A percentile compares a stretch with the other conserved stretches of the same genome.
Conservation (phyloP, 2,113 vertebrate genomes). For the Bucco capensis region DNA sequence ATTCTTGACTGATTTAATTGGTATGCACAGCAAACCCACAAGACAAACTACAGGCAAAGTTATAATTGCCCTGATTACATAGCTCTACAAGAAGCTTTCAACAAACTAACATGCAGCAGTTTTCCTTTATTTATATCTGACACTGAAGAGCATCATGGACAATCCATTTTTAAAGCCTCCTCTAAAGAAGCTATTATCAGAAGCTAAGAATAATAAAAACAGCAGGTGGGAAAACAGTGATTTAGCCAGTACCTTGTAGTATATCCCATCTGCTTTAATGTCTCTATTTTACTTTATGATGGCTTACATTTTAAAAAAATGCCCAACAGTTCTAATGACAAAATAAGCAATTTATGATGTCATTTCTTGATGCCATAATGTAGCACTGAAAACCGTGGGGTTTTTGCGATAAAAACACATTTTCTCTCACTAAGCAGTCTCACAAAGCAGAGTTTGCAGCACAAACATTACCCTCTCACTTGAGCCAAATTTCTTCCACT, state of each 20-base stretch:
- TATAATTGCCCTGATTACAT: conserved; percentile 51
- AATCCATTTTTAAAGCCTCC: conserved; percentile 36
- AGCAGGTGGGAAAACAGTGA: neutral
- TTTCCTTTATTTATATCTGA: conserved; percentile 45
- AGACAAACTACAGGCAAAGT: conserved; percentile 18
- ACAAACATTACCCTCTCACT: neutral
- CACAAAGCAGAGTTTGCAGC: neutral
- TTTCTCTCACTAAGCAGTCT: neutral
- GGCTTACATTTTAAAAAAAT: neutral
- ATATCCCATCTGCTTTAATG: neutral
- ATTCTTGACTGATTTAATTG: conserved; percentile 32
- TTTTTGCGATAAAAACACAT: neutral
- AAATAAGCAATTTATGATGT: conserved; percentile 16
- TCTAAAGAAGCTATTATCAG: conserved; percentile 5
- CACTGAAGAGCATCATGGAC: conserved; percentile 10
- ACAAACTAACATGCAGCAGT: conserved; percentile 2
- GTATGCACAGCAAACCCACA: conserved; percentile 21
- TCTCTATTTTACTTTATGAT: conserved; percentile 4
- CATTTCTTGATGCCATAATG: neutral
- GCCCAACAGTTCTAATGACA: neutral
- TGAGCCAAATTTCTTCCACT: neutral
- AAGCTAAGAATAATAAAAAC: conserved; percentile 39
- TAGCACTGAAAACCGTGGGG: neutral
- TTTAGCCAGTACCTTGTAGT: neutral
- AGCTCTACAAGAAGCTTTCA: conserved; percentile 26